These are phyloP conservation scores for Drosophila yooni DNA, from an alignment of 2,888 invertebrate genomes.

Conservation along the genomic window DNA sequence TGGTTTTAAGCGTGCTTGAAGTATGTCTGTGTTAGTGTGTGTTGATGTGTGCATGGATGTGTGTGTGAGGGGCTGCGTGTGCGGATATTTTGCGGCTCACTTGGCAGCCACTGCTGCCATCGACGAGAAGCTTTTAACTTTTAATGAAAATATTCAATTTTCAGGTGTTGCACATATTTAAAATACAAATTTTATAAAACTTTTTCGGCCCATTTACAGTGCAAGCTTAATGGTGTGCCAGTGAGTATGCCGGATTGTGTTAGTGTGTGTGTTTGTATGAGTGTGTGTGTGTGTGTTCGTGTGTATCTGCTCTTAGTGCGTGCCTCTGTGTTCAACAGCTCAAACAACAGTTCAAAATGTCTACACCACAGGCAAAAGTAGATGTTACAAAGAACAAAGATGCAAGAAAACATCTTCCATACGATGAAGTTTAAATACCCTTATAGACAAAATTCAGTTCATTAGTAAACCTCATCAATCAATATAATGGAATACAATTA, in stretches of 20 bases:
- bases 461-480: neutral
- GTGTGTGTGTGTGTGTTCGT: slow-evolving; percentile 8
- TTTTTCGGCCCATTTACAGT: slow-evolving; percentile 22
- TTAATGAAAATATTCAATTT: slow-evolving; percentile 81
- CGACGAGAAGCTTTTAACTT: slow-evolving; percentile 71
- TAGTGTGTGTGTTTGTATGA: neutral
- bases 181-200: slow-evolving; percentile 45
- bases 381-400: slow-evolving; percentile 15
- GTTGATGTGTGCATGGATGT: neutral
- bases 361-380: neutral
- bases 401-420: neutral
- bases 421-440: neutral
- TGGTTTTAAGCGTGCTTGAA: slow-evolving; percentile 40
- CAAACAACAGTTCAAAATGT: neutral
- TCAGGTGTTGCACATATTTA: slow-evolving; percentile 76
- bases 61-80: slow-evolving; percentile 4
- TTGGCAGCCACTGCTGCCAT: slow-evolving; percentile 42
- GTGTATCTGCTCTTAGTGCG: slow-evolving; percentile 21
- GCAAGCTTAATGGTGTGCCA: slow-evolving; percentile 10
- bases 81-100: slow-evolving; percentile 41
- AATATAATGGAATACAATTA: neutral
- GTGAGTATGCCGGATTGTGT: slow-evolving; percentile 6
- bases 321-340: neutral
- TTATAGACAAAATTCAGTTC: neutral
- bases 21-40: slow-evolving; percentile 1